Evolutionary conservation across 1,140 invertebrate genomes (phyloP).

Genomic region (Drosophila malerkotliana): DNA sequence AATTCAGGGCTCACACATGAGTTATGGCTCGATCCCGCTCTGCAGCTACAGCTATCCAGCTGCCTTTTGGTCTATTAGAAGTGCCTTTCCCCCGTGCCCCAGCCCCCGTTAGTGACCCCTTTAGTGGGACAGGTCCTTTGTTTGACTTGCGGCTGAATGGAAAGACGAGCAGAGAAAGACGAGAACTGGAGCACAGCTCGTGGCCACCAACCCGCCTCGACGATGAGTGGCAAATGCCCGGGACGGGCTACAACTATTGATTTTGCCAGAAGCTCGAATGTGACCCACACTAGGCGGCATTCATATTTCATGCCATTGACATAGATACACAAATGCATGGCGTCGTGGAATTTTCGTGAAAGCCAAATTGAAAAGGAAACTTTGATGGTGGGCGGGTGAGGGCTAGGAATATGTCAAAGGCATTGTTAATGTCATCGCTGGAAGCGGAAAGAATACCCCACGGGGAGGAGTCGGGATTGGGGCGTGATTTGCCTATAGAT

Average conservation of each 20-base stretch:
- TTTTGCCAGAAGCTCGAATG: conserved; percentile 44
- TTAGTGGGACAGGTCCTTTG: conserved; percentile 58
- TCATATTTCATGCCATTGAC: conserved; percentile 76
- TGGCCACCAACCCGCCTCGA: conserved; percentile 17
- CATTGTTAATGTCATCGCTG: conserved; percentile 70
- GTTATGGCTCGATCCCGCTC: conserved; percentile 56
- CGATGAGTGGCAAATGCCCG: conserved; percentile 53
- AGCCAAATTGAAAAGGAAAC: conserved; percentile 73
- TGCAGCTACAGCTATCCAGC: conserved; percentile 12
- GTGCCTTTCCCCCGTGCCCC: conserved; percentile 5
- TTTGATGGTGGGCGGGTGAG: conserved; percentile 22
- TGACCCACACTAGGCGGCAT: conserved; percentile 35
- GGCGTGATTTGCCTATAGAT: conserved; percentile 71
- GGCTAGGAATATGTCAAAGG: conserved; percentile 64
- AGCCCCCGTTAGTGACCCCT: conserved; percentile 13
- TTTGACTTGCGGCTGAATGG: conserved; percentile 62
- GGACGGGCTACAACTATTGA: conserved; percentile 71
- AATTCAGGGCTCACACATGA: conserved; percentile 64
- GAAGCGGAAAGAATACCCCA: conserved; percentile 30
- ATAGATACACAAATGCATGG: conserved; percentile 68
- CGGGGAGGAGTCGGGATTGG: conserved; percentile 39
- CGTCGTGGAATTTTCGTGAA: conserved; percentile 50
- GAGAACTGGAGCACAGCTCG: conserved; percentile 48
- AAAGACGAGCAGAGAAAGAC: conserved; percentile 22
- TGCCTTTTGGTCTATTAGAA: conserved; percentile 66